A percentile compares a stretch with the other conserved stretches of the same genome.
These are phyloP conservation scores for Epinotia bilunana DNA, from an alignment of 2,888 invertebrate species.

Conservation along the genomic window DNA sequence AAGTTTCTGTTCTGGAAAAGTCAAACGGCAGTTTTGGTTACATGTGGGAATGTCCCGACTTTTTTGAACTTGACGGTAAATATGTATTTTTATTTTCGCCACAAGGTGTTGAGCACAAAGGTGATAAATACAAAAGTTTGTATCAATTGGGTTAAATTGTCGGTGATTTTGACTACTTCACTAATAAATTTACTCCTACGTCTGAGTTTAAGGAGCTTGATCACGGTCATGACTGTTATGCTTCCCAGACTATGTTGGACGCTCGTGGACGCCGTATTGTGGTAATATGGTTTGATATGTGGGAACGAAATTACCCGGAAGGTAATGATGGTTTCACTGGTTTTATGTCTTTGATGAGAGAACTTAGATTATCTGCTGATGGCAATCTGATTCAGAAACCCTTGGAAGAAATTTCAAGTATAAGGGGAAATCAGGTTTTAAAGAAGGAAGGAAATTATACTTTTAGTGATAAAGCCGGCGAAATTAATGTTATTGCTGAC, in stretches of 20 bases:
- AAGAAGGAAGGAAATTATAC: constrained; percentile 42
- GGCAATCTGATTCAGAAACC: constrained; percentile 65
- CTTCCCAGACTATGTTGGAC: constrained; percentile 70
- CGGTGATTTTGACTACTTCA: constrained; percentile 69
- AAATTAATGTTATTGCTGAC: constrained; percentile 57
- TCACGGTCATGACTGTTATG: constrained; percentile 76
- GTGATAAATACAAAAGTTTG: constrained; percentile 67
- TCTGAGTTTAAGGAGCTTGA: constrained; percentile 68
- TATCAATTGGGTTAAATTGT: constrained; percentile 75
- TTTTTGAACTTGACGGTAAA: constrained; percentile 70
- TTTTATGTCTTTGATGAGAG: constrained; percentile 69
- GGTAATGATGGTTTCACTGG: constrained; percentile 70
- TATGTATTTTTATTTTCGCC: constrained; percentile 74
- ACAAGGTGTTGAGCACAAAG: constrained; percentile 68
- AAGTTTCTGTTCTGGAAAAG: constrained; percentile 60
- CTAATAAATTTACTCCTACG: constrained; percentile 57
- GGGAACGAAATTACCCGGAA: constrained; percentile 73
- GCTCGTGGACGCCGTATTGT: constrained; percentile 60
- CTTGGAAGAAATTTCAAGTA: constrained; percentile 53
- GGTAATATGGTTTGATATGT: constrained; percentile 77
- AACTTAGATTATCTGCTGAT: constrained; percentile 57
- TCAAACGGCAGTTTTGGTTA: constrained; percentile 69
- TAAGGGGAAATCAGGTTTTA: constrained; percentile 47
- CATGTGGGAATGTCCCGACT: constrained; percentile 83
- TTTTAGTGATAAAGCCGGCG: constrained; percentile 61